These are phyloP conservation scores for Ellobius talpinus DNA, from an alignment of 2,113 vertebrate species.

Conservation along the genomic window DNA sequence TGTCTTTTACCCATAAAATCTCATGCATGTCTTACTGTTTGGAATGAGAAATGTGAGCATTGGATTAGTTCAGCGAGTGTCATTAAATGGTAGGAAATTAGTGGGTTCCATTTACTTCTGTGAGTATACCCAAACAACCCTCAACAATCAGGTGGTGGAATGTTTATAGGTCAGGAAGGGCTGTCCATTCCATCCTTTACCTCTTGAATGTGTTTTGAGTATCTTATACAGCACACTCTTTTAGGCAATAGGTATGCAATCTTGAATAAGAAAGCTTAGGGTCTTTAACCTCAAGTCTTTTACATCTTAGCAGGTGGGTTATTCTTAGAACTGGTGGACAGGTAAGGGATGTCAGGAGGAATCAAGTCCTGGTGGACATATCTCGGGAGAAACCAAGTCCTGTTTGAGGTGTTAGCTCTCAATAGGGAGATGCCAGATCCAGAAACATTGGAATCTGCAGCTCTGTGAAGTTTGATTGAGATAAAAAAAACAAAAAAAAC, in stretches of 20 bases:
- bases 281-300: neutral
- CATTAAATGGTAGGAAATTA: neutral
- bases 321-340: neutral
- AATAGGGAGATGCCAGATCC: neutral
- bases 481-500: neutral
- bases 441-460: neutral
- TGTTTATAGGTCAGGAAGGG: neutral
- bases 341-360: neutral
- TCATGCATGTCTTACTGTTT: neutral
- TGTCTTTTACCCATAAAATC: neutral
- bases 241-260: neutral
- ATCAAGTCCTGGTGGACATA: no score
- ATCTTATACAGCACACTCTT: neutral
- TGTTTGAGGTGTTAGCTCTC: neutral
- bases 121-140: neutral
- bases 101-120: neutral
- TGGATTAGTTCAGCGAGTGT: neutral
- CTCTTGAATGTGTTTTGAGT: constrained; percentile 1
- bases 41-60: neutral
- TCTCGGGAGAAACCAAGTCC: neutral
- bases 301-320: constrained; percentile 6
- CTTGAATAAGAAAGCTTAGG: neutral
- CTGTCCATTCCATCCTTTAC: neutral
- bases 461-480: neutral
- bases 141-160: neutral